These are phyloP conservation scores for Mercenaria mercenaria DNA, from an alignment of 1,140 invertebrate species.

Conservation along the genomic window DNA sequence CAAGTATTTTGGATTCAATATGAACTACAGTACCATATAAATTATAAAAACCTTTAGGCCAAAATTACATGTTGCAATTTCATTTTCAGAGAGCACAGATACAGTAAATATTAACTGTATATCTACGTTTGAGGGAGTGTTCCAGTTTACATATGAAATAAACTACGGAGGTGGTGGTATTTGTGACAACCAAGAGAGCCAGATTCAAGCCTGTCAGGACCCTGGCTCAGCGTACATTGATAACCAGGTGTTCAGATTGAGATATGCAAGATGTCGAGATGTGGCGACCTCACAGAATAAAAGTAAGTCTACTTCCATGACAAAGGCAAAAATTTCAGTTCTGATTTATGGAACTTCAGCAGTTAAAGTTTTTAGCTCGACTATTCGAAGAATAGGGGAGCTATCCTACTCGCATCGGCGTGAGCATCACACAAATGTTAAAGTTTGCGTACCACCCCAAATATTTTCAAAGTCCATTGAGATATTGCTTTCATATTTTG, in stretches of 20 bases:
- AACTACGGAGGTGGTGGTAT: slow-evolving; percentile 83
- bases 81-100: slow-evolving; percentile 15
- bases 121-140: slow-evolving; percentile 85
- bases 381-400: too few species aligned
- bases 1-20: too few species aligned
- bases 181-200: slow-evolving; percentile 90
- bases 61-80: too few species aligned
- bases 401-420: too few species aligned
- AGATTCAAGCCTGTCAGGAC: slow-evolving; percentile 97
- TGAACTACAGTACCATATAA: too few species aligned
- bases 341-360: neutral
- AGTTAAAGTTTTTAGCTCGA: too few species aligned
- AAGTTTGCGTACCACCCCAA: too few species aligned
- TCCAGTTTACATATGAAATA: slow-evolving; percentile 85
- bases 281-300: slow-evolving; percentile 95
- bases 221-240: slow-evolving; percentile 98
- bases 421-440: too few species aligned
- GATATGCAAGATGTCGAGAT: slow-evolving; percentile 95
- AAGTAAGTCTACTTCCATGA: slow-evolving; percentile 88
- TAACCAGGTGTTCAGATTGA: slow-evolving; percentile 98
- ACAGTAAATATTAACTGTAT: slow-evolving; percentile 83
- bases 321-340: neutral
- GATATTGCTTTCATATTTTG: too few species aligned
- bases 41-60: too few species aligned
- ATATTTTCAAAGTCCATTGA: too few species aligned